Evolutionary conservation across 1,140 invertebrate genomes (phyloP).

Genomic region (Telenomus remus): DNA sequence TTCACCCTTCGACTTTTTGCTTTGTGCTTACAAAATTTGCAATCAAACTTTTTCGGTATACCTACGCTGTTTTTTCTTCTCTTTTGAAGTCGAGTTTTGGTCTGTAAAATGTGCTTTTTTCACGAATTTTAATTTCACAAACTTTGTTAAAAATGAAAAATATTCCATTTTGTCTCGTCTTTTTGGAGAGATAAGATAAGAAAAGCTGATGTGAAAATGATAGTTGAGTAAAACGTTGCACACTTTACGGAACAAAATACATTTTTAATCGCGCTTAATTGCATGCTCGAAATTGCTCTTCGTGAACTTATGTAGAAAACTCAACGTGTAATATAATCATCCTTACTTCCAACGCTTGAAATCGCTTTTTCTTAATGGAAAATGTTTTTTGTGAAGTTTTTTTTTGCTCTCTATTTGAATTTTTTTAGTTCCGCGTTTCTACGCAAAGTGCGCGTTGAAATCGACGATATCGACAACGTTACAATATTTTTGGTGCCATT

Average conservation of each 20-base stretch:
- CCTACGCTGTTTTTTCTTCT: slow-evolving; percentile 30
- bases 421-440: slow-evolving; percentile 45
- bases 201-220: no score
- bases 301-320: slow-evolving; percentile 32
- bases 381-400: slow-evolving; percentile 37
- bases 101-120: slow-evolving; percentile 3
- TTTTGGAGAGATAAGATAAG: no score
- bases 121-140: slow-evolving; percentile 1
- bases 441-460: slow-evolving; percentile 50
- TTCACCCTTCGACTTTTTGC: neutral
- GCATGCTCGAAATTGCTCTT: slow-evolving; percentile 11
- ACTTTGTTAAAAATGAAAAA: neutral
- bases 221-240: no score
- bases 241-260: slow-evolving; percentile 18
- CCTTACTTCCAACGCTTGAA: slow-evolving; percentile 22
- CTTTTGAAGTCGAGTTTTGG: slow-evolving; percentile 25
- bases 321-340: slow-evolving; percentile 29
- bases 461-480: slow-evolving; percentile 47
- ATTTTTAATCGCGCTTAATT: slow-evolving; percentile 30
- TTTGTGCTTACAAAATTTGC: slow-evolving; percentile 3
- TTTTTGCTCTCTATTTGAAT: slow-evolving; percentile 30
- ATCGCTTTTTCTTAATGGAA: slow-evolving; percentile 40
- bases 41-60: slow-evolving; percentile 48
- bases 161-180: no score
- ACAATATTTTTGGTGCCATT: slow-evolving; percentile 9